Conservation (phyloP, 2,797 vertebrate species). For the Sylvia borin region DNA sequence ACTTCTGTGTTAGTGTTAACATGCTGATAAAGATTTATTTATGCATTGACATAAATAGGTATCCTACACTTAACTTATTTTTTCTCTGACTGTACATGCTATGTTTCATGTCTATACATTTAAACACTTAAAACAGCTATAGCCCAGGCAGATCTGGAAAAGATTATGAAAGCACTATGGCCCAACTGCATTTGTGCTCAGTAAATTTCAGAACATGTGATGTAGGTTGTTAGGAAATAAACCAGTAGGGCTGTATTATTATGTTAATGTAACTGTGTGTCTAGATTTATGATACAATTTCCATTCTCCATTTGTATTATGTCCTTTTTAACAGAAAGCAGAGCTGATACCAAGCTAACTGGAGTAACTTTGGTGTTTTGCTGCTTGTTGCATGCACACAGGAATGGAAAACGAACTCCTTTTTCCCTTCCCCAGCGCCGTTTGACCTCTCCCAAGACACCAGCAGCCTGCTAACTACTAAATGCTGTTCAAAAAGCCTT, state of each 20-base stretch:
- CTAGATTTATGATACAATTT: conserved; percentile 79
- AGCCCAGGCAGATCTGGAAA: background rate
- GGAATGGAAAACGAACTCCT: conserved; percentile 88
- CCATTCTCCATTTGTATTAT: conserved; percentile 83
- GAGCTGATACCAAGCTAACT: conserved; percentile 86
- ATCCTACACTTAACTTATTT: background rate
- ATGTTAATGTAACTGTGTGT: conserved; percentile 72
- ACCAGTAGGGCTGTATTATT: conserved; percentile 57
- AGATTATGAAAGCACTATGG: background rate
- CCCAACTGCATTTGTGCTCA: background rate
- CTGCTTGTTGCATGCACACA: conserved; percentile 96
- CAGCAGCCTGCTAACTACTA: conserved; percentile 88
- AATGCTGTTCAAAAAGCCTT: conserved; percentile 77
- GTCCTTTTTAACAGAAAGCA: conserved; percentile 85
- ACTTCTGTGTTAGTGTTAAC: background rate
- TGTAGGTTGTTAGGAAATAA: conserved; percentile 6
- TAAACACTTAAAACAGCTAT: background rate
- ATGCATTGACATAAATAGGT: background rate
- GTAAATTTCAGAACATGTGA: background rate
- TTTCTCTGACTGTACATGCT: background rate
- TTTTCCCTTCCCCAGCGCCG: conserved; percentile 85
- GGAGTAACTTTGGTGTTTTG: conserved; percentile 88
- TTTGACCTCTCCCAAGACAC: conserved; percentile 88
- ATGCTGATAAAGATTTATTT: background rate
- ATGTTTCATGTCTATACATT: background rate